Evolutionary conservation across 2,797 vertebrate species (phyloP).

Genomic region (Ctenopoma multispine): DNA sequence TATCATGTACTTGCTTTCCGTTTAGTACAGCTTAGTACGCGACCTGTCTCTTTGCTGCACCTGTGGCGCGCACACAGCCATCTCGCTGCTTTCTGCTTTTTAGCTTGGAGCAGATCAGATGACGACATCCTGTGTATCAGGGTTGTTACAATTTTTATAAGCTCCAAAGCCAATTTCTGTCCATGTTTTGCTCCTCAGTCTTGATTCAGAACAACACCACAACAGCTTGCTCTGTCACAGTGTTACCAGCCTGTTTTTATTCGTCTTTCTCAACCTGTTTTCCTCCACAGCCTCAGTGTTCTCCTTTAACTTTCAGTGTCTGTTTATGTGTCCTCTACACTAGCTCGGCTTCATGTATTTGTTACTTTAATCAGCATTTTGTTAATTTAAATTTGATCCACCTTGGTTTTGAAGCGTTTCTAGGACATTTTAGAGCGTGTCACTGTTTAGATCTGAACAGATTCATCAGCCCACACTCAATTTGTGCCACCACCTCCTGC

Average conservation of each 20-base stretch:
- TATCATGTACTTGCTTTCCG: neutral
- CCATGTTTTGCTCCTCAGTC: neutral
- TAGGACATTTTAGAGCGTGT: too few relatives aligned
- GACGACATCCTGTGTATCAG: too few relatives aligned
- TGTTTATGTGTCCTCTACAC: too few relatives aligned
- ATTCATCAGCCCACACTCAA: too few relatives aligned
- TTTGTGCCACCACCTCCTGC: too few relatives aligned
- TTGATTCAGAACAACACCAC: slow-evolving; percentile 21
- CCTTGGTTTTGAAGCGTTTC: neutral
- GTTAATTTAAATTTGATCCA: neutral
- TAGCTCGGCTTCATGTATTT: neutral
- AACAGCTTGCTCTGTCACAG: slow-evolving; percentile 23
- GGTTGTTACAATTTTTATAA: too few relatives aligned
- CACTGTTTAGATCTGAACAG: too few relatives aligned
- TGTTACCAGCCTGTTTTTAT: slow-evolving; percentile 1
- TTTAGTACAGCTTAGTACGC: too few relatives aligned
- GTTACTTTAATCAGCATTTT: neutral
- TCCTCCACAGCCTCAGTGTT: neutral
- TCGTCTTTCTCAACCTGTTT: slow-evolving; percentile 9
- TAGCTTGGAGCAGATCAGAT: too few relatives aligned
- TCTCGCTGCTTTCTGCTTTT: too few relatives aligned
- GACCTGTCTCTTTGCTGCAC: neutral
- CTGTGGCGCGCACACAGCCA: too few relatives aligned
- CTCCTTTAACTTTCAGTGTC: neutral
- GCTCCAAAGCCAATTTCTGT: too few relatives aligned